Conservation (phyloP, 64 coral and sea anemone species). For the Exaiptasia diaphana region DNA sequence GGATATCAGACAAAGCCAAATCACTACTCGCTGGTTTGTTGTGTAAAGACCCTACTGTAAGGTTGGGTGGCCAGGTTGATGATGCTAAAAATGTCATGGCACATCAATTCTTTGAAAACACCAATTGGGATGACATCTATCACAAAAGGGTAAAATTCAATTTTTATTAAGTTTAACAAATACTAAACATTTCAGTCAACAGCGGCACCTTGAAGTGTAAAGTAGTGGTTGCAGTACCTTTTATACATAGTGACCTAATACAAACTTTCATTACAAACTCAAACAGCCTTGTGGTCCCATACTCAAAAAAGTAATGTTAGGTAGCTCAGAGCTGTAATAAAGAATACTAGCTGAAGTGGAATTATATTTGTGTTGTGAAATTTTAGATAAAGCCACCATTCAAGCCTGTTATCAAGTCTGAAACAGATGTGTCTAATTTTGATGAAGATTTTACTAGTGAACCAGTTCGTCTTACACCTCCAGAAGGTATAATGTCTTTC, state of each 20-base stretch:
- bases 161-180: not conserved
- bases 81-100: constrained; percentile 79
- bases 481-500: constrained; percentile 48
- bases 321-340: no score
- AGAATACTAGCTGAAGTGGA: no score
- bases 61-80: constrained; percentile 74
- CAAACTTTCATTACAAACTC: no score
- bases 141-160: constrained; percentile 64
- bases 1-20: constrained; percentile 73
- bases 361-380: no score
- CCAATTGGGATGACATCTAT: constrained; percentile 84
- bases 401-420: constrained; percentile 90
- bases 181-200: not conserved
- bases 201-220: no score
- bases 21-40: constrained; percentile 66
- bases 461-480: constrained; percentile 70
- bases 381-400: constrained; percentile 87
- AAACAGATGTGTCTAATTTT: constrained; percentile 92
- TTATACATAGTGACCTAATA: no score
- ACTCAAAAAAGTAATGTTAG: no score
- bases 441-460: constrained; percentile 95
- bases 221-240: no score
- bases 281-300: no score
- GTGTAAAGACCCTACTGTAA: constrained; percentile 68
- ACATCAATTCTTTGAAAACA: constrained; percentile 67